phyloP scores from a whole-genome alignment of 2,888 invertebrate genomes.

The Pycnomerus fuliginosus region DNA sequence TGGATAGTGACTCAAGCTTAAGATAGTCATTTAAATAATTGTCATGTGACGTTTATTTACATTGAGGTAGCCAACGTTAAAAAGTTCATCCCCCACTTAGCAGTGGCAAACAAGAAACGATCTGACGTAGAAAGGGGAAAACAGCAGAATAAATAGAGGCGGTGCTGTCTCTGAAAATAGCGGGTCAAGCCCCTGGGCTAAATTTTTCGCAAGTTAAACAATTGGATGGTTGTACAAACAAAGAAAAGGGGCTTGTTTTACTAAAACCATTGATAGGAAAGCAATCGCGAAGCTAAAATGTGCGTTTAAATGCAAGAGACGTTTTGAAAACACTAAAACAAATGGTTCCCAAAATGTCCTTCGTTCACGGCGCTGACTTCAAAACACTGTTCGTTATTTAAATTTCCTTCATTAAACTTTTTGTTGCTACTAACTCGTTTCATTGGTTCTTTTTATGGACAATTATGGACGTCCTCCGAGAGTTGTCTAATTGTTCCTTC shows the following conservation, averaged over 20 bases:
- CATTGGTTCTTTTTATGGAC: no score
- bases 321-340: constrained; percentile 25
- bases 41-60: no score
- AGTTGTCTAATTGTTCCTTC: no score
- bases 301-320: constrained; percentile 30
- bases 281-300: constrained; percentile 24
- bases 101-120: no score
- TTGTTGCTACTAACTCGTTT: no score
- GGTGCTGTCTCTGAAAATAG: constrained; percentile 23
- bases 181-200: constrained; percentile 20
- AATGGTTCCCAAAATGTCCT: constrained; percentile 21
- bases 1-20: no score
- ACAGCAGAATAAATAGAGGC: constrained; percentile 13
- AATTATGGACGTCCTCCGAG: no score
- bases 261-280: constrained; percentile 25
- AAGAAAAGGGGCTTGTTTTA: constrained; percentile 17
- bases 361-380: constrained; percentile 18
- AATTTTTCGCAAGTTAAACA: constrained; percentile 24
- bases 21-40: no score
- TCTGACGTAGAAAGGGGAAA: no score
- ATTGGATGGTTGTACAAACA: constrained; percentile 23
- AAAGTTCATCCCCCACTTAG: no score
- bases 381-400: constrained; percentile 24
- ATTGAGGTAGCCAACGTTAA: no score
- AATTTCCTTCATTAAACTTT: constrained; percentile 26